Base-by-base conservation (phyloP, 2,113 vertebrate species). In the Gadus chalcogrammus region DNA sequence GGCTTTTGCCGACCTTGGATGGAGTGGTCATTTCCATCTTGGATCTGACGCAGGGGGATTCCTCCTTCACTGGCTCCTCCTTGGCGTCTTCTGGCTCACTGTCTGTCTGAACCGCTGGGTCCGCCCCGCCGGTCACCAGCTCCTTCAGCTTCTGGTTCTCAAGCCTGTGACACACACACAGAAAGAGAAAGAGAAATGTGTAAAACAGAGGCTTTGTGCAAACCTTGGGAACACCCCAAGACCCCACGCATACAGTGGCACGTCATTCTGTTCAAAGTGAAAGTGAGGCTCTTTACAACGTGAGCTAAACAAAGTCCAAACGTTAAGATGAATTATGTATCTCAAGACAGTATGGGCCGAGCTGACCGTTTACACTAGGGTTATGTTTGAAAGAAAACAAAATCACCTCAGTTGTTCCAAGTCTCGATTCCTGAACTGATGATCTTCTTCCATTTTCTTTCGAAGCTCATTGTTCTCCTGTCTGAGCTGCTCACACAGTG, bases 141-240 rank as follows among this genome's bases (percentile, higher is more conserved):
- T 94, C 95, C 85, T 93, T 97, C 53, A 99, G 93, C 81, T 98
- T 96, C 85, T 92, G 89, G 76, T 99, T 98, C 87, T 99, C 97
- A 12, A 93, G 93, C 65, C 97, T 99, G 80, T 0, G 31, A 38
- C 2, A 4, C 18, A n/a, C 53, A n/a, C 15, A 48, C 8, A 16
- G 59, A 82, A 63, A 58, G 60, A 71, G 58, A 76, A 74, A 7
- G 66, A 48, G 12, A 48, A 48, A 48, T 11, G 42, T 48, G 5
- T 48, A 13, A 48, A 42, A 48, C 42, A 48, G 42, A 48, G 42
- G 42, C 42, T 11, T 48, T 48, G 31, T 35, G 31, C 31, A 35
- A 5, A 4, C 31, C 5, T 4, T 35, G 42, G 42, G 42, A 48
- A 48, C 8, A 9, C 31, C 31, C 31, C 31, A 48, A 9, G 12